These are phyloP conservation scores for Hyposoter didymator DNA, from an alignment of 2,888 invertebrate species.

Conservation along the genomic window DNA sequence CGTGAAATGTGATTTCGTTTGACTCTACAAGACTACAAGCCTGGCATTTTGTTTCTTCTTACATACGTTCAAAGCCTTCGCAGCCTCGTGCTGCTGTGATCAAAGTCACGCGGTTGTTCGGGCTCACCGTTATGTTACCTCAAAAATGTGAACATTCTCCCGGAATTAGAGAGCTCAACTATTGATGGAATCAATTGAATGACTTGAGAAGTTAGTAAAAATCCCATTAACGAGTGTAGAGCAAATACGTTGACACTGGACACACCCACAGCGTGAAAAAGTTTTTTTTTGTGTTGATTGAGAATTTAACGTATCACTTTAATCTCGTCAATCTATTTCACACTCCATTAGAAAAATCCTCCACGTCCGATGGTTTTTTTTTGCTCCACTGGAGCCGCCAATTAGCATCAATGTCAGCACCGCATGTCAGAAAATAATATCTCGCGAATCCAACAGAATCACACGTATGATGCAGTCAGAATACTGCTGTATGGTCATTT, in stretches of 20 bases:
- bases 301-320: background rate
- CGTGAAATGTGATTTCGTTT: constrained; percentile 59
- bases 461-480: background rate
- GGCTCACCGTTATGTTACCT: constrained; percentile 8
- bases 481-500: background rate
- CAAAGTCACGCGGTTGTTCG: constrained; percentile 69
- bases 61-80: background rate
- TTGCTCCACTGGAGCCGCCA: background rate
- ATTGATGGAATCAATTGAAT: background rate
- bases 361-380: background rate
- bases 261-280: background rate
- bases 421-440: background rate
- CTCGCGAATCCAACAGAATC: background rate
- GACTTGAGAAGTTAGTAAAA: background rate
- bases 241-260: background rate
- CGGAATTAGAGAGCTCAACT: background rate
- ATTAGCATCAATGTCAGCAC: constrained; percentile 1
- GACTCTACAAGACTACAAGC: constrained; percentile 53
- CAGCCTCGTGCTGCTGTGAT: constrained; percentile 49
- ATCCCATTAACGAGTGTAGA: background rate
- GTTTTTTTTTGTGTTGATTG: background rate
- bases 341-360: background rate
- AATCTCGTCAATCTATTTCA: background rate
- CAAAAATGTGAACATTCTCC: background rate
- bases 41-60: constrained; percentile 13